These are phyloP conservation scores for Sturnus vulgaris DNA, from an alignment of 2,113 vertebrate species.

Conservation along the genomic window DNA sequence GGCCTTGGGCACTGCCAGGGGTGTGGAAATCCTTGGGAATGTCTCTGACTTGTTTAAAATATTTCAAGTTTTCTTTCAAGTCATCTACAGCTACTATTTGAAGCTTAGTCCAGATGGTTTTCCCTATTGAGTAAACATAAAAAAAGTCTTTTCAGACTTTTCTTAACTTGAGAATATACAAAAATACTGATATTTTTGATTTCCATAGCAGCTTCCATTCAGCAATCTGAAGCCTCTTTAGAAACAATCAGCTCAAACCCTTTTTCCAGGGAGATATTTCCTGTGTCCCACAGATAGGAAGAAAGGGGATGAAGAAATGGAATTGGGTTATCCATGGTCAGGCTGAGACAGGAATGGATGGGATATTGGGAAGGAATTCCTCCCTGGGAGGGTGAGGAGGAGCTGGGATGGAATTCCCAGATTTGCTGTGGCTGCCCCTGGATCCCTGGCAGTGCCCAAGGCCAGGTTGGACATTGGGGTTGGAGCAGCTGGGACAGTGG, in stretches of 20 bases:
- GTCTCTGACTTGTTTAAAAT: background rate
- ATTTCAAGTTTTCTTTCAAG: background rate
- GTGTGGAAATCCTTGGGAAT: background rate
- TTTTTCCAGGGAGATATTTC: background rate
- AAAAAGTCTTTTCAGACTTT: accelerated
- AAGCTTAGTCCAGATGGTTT: background rate
- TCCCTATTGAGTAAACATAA: background rate
- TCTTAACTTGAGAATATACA: background rate
- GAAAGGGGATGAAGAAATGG: background rate
- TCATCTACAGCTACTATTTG: background rate
- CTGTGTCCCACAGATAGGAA: accelerated
- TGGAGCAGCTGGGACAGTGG: background rate
- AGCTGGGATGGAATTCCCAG: background rate
- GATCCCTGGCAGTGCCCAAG: background rate
- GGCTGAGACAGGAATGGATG: background rate
- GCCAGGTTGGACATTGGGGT: background rate
- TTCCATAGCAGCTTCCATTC: background rate
- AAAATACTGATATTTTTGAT: background rate
- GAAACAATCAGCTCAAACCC: background rate
- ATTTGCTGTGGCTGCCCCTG: background rate
- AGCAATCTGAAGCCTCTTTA: background rate
- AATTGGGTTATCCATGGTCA: background rate
- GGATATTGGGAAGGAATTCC: background rate
- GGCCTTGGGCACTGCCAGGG: background rate
- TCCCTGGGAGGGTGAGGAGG: no score